Evolutionary conservation across 2,888 invertebrate genomes (phyloP).

Genomic region (Xanthia togata): DNA sequence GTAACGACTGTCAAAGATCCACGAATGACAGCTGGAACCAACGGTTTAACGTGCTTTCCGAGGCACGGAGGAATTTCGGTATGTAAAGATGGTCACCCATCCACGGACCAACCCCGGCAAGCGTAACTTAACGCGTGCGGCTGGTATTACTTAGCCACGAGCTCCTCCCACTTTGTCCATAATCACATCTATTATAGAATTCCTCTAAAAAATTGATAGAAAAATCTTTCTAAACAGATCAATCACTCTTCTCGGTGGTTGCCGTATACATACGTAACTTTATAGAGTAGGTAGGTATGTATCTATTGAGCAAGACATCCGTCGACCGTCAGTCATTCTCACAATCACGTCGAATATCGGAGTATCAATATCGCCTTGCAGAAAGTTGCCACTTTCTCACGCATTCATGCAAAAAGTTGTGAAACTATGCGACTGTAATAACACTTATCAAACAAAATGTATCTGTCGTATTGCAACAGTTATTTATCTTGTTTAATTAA

Average conservation of each 20-base stretch:
- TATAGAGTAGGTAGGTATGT: background rate
- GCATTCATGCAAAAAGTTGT: slow-evolving; percentile 51
- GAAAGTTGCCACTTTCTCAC: slow-evolving; percentile 61
- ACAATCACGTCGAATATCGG: slow-evolving; percentile 19
- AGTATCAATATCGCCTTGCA: slow-evolving; percentile 50
- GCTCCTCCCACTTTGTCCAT: background rate
- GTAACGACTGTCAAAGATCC: no score
- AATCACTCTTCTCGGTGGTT: background rate
- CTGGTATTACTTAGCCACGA: no score
- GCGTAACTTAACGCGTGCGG: no score
- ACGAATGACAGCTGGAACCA: no score
- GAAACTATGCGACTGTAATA: slow-evolving; percentile 59
- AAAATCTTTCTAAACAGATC: background rate
- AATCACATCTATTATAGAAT: background rate
- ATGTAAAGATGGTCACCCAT: no score
- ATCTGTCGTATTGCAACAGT: slow-evolving; percentile 60
- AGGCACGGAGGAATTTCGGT: no score
- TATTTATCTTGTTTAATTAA: slow-evolving; percentile 70
- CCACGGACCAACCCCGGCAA: no score
- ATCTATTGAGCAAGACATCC: slow-evolving; percentile 8
- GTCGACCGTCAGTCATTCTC: slow-evolving; percentile 33
- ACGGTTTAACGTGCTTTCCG: no score
- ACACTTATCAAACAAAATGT: slow-evolving; percentile 59
- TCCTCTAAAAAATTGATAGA: background rate
- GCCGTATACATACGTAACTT: background rate